Evolutionary conservation across 2,797 vertebrate species (phyloP).

Genomic region (Aldrovandia affinis): DNA sequence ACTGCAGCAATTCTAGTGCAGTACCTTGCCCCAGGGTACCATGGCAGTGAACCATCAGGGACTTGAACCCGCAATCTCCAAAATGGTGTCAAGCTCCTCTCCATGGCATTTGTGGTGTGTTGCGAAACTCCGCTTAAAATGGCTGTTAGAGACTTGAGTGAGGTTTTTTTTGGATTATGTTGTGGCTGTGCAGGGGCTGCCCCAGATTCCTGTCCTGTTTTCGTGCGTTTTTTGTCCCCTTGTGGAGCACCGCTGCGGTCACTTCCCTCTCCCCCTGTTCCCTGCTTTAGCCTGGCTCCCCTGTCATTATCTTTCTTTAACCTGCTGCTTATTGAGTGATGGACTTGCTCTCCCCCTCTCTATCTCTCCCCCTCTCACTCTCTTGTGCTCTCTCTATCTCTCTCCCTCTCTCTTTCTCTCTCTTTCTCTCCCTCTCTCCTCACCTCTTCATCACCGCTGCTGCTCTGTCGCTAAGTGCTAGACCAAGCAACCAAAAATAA

Average conservation of each 20-base stretch:
- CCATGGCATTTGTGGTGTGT: neutral
- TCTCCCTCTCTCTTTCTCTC: no score
- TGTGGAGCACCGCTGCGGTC: conserved; percentile 18
- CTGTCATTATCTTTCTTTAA: neutral
- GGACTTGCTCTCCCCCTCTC: no score
- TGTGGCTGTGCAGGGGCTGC: neutral
- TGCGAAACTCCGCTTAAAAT: neutral
- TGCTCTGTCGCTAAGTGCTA: neutral
- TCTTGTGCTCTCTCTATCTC: no score
- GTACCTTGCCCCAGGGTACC: neutral
- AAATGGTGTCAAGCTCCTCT: neutral
- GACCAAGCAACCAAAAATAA: neutral
- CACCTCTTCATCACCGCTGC: neutral
- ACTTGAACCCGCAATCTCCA: neutral
- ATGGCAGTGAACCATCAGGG: neutral
- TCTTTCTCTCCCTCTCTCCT: neutral
- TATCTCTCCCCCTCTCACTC: no score
- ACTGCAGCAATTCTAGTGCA: neutral
- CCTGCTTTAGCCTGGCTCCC: neutral
- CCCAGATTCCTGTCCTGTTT: conserved; percentile 9
- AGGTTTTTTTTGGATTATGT: neutral
- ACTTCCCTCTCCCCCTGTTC: neutral
- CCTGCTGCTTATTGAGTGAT: neutral
- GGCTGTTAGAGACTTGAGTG: neutral
- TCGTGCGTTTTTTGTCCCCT: neutral